Base-by-base conservation (phyloP, 2,113 vertebrate species). In the Cyanocitta stelleri region DNA sequence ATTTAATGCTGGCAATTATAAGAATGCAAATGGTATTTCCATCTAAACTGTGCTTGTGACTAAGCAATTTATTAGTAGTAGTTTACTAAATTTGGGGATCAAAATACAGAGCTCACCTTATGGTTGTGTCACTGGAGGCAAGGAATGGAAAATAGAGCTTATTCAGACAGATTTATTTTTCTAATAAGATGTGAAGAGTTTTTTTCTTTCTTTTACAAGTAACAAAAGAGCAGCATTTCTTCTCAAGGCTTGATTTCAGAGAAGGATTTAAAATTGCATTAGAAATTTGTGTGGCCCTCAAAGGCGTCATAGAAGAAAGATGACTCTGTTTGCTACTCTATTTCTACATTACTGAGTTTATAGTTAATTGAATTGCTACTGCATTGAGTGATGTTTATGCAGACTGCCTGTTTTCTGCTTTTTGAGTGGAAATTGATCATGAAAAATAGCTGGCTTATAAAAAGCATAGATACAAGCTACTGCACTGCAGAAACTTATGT, bases 161-260 rank as follows among this genome's bases (percentile, higher is more conserved):
- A 87, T 92, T 95, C 52, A 84, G 71, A 81, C 18, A 74, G 84
- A 89, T 88, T 91, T 90, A 81, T 85, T 88, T 85, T 83, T 77
- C 58, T 91, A 96, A 91, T 82, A 76, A 87, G 90, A 76, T 94
- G 93, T 90, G 39, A 39, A 84, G 17, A 83, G 32, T 49, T 59
- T 17, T 16, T 49, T 35, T 7, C 44, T 72, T 73, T 61, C 41
- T 93, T 92, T 83, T 66, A 61, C 66, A 54, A 51, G 17, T 66
- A 92, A 91, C n/a, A 88, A 80, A 92, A 84, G 4, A 84, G 11
- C 26, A 84, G 23, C 32, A 33, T 81, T 95, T 91, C 15, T 92
- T 96, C 89, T 83, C 68, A 92, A 80, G 54, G 22, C 11, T 77
- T 92, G 49, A 82, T 87, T 95, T 82, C 67, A 89, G 54, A 89